Evolutionary conservation across 2,797 vertebrate species (phyloP), one percentile per base, ranked within the genome.

Genomic region (Borostomias antarcticus): DNA sequence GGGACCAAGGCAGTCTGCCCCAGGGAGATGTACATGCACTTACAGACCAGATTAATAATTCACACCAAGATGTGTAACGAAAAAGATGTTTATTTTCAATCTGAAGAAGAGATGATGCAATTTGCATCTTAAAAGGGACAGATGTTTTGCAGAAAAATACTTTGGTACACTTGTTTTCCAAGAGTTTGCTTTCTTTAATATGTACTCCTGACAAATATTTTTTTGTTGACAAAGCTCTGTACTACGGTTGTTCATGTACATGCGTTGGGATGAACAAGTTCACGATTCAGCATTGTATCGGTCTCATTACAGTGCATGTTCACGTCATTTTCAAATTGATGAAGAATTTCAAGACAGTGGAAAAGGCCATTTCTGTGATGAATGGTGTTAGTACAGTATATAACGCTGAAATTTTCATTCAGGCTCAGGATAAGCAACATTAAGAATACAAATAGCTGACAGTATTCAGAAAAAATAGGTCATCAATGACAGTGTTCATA

Each of bases 1-100:
- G 90, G 90, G 93, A 85, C 89, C 79, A 78, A 88, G 6, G 13
- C 37, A 59, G 58, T n/a, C 17, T 26, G 28, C 28, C 53, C n/a
- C 4, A 56, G 53, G 53, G 53, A 21, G n/a, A 33, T 19, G 30
- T 30, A 86, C 80, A 86, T 64, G 89, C 86, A 89, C 89, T 82
- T 83, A 89, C 90, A 93, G 88, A 93, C 92, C 86, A 93, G 93
- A 94, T 93, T 81, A 90, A 87, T 68, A 63, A 66, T 13, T 29
- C 11, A 53, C 33, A 61, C 52, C 51, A 47, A 64, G 28, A 54
- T 40, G 54, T 74, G 61, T 80, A 82, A 84, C 82, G 81, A 83
- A 84, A 88, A 85, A 76, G 25, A 54, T 53, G 68, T 91, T 91
- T 91, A 89, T 92, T 92, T 82, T 21, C 74, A 80, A 83, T 90